A percentile compares a stretch with the other conserved stretches of the same genome.
phyloP scores from a whole-genome alignment of 1,140 invertebrate genomes.

The Dufourea novaeangliae region DNA sequence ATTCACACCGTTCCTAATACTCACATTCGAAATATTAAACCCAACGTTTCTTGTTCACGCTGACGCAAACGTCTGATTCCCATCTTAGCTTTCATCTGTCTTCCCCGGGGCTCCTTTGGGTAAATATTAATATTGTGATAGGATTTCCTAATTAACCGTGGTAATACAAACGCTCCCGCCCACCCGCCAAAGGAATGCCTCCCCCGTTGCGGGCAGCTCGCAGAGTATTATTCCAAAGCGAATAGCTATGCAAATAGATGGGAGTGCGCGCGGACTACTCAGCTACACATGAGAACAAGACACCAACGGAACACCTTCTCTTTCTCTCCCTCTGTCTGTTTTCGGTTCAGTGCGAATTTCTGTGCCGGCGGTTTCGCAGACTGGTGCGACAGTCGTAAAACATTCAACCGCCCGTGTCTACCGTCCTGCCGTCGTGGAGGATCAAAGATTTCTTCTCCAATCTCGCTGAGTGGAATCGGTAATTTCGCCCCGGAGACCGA shows the following conservation, averaged over 20 bases:
- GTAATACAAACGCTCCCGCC: neutral
- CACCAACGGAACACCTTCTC: slow-evolving; percentile 4
- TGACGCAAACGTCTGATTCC: neutral
- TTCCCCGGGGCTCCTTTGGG: neutral
- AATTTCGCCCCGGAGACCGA: slow-evolving; percentile 30
- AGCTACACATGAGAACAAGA: neutral
- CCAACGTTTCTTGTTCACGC: neutral
- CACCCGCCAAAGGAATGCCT: neutral
- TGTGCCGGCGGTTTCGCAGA: no score
- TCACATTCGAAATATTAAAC: neutral
- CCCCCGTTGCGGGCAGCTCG: neutral
- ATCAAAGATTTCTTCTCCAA: slow-evolving; percentile 52
- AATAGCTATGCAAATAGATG: slow-evolving; percentile 26
- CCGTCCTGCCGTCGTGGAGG: neutral
- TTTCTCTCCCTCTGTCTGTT: no score
- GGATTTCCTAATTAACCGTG: slow-evolving; percentile 2
- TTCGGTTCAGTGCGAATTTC: neutral
- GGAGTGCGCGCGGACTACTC: neutral
- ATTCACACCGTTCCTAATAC: no score
- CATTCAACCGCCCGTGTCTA: slow-evolving; percentile 10
- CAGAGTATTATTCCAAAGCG: slow-evolving; percentile 15
- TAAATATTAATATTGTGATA: neutral
- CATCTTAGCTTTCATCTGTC: neutral
- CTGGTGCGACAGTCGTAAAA: slow-evolving; percentile 17
- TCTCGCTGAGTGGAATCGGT: slow-evolving; percentile 32